Percentiles rank a stretch among this genome's conserved stretches.
phyloP scores from a whole-genome alignment of 2,113 vertebrate species.

The Monopterus albus region DNA sequence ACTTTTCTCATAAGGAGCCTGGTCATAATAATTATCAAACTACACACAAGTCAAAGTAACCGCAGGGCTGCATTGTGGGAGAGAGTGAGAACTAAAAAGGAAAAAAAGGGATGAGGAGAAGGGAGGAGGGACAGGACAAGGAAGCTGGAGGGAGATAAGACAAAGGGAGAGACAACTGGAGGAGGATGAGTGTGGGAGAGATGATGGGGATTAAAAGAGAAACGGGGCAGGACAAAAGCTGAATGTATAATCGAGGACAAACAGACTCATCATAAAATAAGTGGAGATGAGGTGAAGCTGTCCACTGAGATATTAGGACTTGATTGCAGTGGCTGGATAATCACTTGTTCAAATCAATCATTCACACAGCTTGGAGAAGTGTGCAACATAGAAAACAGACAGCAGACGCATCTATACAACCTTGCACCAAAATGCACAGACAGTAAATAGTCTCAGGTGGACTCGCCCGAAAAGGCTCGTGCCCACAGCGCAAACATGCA shows the following conservation, averaged over 20 bases:
- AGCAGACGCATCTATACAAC: conserved; percentile 66
- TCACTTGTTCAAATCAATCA: conserved; percentile 59
- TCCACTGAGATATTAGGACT: conserved; percentile 55
- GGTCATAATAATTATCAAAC: conserved; percentile 82
- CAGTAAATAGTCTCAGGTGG: conserved; percentile 49
- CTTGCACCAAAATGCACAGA: conserved; percentile 40
- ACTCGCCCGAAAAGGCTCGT: conserved; percentile 40
- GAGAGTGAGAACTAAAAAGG: conserved; percentile 17
- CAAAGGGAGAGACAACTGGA: conserved; percentile 47
- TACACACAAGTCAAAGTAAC: conserved; percentile 75
- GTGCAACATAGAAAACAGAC: conserved; percentile 54
- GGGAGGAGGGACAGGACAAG: conserved; percentile 19
- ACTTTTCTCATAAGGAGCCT: conserved; percentile 81
- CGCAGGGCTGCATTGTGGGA: conserved; percentile 50
- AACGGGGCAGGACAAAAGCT: conserved; percentile 53
- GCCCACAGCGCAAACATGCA: conserved; percentile 57
- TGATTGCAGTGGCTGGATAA: conserved; percentile 63
- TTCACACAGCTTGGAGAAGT: conserved; percentile 40
- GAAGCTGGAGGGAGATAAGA: conserved; percentile 49
- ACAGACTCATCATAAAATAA: conserved; percentile 18
- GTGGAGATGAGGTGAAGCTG: conserved; percentile 29
- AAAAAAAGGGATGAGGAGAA: conserved; percentile 11
- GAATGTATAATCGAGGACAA: conserved; percentile 37
- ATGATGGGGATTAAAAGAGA: conserved; percentile 65
- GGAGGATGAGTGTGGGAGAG: conserved; percentile 58